These are phyloP conservation scores for Drosophila mercatorum DNA, from an alignment of 2,888 invertebrate species.

Conservation along the genomic window DNA sequence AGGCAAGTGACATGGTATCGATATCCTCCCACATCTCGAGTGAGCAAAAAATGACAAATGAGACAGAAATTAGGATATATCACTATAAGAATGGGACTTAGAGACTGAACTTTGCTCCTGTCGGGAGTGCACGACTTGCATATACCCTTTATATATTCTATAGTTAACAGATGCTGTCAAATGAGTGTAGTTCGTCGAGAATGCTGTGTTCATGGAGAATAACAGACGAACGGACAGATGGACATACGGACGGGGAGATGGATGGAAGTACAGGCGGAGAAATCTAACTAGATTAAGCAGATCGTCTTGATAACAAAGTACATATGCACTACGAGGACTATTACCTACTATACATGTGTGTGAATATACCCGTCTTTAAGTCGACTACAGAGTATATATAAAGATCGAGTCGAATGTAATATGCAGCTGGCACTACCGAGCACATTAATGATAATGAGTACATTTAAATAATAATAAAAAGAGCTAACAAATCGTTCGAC, in stretches of 20 bases:
- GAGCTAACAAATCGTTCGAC: slow-evolving; percentile 37
- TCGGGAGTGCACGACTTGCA: background rate
- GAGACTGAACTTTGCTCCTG: background rate
- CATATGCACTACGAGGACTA: too few relatives aligned
- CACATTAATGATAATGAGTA: slow-evolving; percentile 62
- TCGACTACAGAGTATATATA: background rate
- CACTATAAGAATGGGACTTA: background rate
- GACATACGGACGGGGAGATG: background rate
- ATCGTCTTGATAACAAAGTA: too few relatives aligned
- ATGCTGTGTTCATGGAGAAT: too few relatives aligned
- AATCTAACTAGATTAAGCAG: too few relatives aligned
- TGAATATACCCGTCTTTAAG: background rate
- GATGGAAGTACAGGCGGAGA: background rate
- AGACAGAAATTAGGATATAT: background rate
- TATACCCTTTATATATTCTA: background rate
- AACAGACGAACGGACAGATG: background rate
- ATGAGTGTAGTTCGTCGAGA: too few relatives aligned
- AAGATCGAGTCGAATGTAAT: background rate
- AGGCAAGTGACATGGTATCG: slow-evolving; percentile 39
- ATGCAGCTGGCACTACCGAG: slow-evolving; percentile 42
- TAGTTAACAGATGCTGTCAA: too few relatives aligned
- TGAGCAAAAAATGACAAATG: slow-evolving; percentile 11
- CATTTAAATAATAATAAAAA: slow-evolving; percentile 65
- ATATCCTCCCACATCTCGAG: slow-evolving; percentile 39
- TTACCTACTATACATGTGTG: background rate